These are phyloP conservation scores for Brachionus koreanus DNA, from an alignment of 1,140 invertebrate genomes.

Conservation along the genomic window DNA sequence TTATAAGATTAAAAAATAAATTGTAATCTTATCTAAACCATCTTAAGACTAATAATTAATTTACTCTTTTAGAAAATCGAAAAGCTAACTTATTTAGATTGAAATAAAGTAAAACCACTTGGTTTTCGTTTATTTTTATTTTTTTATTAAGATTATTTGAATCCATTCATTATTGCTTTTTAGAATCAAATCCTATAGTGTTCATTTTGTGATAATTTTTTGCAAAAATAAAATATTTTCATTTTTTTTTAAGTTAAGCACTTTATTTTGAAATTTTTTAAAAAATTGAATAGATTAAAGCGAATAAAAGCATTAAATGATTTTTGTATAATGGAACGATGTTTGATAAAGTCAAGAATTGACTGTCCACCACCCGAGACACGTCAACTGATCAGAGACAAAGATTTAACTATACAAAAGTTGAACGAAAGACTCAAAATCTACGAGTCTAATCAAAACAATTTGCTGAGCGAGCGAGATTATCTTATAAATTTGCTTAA, in stretches of 20 bases:
- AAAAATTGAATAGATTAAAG: neutral
- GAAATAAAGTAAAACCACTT: neutral
- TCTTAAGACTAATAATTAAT: conserved; percentile 8
- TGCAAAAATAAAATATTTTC: neutral
- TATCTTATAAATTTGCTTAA: neutral
- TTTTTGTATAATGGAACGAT: neutral
- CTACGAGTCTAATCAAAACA: neutral
- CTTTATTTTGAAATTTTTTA: neutral
- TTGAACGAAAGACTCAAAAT: conserved; percentile 5
- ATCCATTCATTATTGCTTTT: neutral
- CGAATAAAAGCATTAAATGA: neutral
- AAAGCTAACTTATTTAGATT: neutral
- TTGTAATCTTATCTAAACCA: conserved; percentile 10
- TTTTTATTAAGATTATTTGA: neutral
- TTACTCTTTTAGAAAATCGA: neutral
- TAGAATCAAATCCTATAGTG: neutral
- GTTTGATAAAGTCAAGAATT: conserved; percentile 37
- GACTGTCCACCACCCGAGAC: conserved; percentile 38
- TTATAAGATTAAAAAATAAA: neutral
- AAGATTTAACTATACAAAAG: conserved; percentile 6
- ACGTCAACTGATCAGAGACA: conserved; percentile 32
- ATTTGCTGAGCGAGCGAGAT: neutral
- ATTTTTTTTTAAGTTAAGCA: neutral
- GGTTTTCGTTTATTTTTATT: neutral
- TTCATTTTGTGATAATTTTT: neutral